Base-by-base conservation (phyloP, 2,797 vertebrate genomes). In the Chloroceryle inda region DNA sequence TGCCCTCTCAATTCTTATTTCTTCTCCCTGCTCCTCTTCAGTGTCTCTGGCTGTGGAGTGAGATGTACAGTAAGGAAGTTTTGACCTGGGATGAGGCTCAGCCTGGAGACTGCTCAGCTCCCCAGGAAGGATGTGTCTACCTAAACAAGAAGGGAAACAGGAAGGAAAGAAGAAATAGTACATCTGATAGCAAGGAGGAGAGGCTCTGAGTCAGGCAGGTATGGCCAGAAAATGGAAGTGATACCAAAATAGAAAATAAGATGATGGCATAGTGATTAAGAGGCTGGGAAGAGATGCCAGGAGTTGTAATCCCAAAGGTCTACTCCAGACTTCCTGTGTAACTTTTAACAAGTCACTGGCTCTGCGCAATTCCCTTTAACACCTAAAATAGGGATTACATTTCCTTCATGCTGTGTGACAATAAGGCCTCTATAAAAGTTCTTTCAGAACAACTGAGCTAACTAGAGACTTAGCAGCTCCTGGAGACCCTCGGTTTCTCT, bases 101-200 rank as follows among this genome's bases (percentile, higher is more conserved):
- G 79, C 55, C 81, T 82, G 91, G 93, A 94, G 93, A 68, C 94
- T 91, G 73, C 89, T 84, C 55, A 66, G 76, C 88, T 95, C 66
- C 85, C 69, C 95, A 92, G 92, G 94, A 88, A 97, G 96, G 94
- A 95, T 96, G 69, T 64, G 83, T 86, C 93, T 94, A 86, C 92
- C 94, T 84, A 97, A 97, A 96, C 91, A 96, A 94, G 68, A 94
- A 62, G 62, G 88, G 87, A 87, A 96, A 55, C 55, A 37, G 96
- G 95, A 96, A 96, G 93, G 85, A 84, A 95, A 93, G 92, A 86
- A 97, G 88, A 88, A 96, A 62, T 62, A 62, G 73, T 55, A 37
- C 74, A 81, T 94, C 85, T 93, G 85, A 84, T 73, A 88, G 83
- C 50, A 23, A 80, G 80, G 62, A 74, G 75, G 77, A 68, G 59